Base-by-base conservation (phyloP, 35 echinoderm and acorn worm genomes). In the Acanthaster planci region DNA sequence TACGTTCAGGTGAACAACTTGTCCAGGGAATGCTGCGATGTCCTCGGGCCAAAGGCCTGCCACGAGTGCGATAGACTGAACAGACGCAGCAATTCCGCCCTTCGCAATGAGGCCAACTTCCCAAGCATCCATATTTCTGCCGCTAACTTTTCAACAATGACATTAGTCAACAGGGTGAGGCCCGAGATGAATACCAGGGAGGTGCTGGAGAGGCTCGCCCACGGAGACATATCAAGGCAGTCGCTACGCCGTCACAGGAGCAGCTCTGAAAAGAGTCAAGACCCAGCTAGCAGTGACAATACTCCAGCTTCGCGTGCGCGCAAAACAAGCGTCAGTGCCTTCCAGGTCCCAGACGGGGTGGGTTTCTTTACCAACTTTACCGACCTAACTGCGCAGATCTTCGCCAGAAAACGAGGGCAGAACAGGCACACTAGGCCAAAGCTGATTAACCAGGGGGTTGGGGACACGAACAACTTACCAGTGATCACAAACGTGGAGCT, bases 11-110 rank as follows among this genome's bases (percentile, higher is more conserved):
- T 85, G 7, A 97, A 85, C 64, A 86, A 92, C 52, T 51, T 97
- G 27, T 92, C 86, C 58, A 85, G 93, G 50, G 90, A 92, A 68
- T 92, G 94, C 39, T 97, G 94, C 68, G 94, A 97, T 76, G 94
- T 97, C 19, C 40, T 97, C 8, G 94, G 94, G 51, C 94, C 94
- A 31, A 53, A 52, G 14, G 78, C 77, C 76, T 97, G 94, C 50
- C 82, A 92, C 31, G 94, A 97, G 31, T 97, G 94, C 75, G 58
- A 84, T 5, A 87, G 82, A 57, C 90, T 97, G 55, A 68, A 81
- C 16, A 58, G 82, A 57, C 52, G 94, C 37, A 59, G 52, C 27
- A 72, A 80, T 15, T 89, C 86, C 37, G 75, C 67, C 23, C 37
- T 79, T 29, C 53, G 78, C 16, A 97, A 89, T 47, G 82, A 80